These are phyloP conservation scores for human DNA, from an alignment of 2,113 vertebrate species.

Conservation along the genomic window DNA sequence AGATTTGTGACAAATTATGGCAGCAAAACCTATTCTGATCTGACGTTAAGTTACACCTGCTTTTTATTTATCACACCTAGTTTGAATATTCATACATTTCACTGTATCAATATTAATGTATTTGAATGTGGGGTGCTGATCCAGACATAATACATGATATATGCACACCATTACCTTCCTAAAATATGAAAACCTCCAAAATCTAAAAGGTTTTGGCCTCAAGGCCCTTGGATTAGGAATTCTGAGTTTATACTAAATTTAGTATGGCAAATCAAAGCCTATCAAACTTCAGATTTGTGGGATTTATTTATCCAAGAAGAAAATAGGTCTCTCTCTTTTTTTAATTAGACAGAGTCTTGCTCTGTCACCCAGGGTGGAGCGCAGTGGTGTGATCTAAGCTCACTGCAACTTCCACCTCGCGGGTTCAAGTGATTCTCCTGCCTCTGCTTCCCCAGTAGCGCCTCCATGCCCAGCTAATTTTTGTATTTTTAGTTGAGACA, in stretches of 20 bases:
- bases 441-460: too few species aligned
- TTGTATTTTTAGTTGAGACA: too few species aligned
- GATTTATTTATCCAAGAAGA: not conserved
- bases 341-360: too few species aligned
- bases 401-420: too few species aligned
- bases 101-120: conserved; percentile 21
- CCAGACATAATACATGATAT: not conserved
- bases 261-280: conserved; percentile 20
- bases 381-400: too few species aligned
- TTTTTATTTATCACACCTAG: not conserved
- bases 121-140: not conserved
- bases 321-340: not conserved
- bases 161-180: not conserved
- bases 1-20: not conserved
- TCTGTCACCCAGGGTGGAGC: too few species aligned
- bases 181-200: not conserved
- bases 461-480: too few species aligned
- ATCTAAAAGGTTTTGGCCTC: conserved; percentile 12
- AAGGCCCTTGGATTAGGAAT: not conserved
- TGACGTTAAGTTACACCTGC: not conserved
- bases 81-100: not conserved
- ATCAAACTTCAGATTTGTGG: not conserved
- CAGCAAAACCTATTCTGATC: not conserved
- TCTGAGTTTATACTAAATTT: conserved; percentile 27
- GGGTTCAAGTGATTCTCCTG: too few species aligned